Base-by-base conservation (phyloP, 2,113 vertebrate species). In the Phaethon lepturus region DNA sequence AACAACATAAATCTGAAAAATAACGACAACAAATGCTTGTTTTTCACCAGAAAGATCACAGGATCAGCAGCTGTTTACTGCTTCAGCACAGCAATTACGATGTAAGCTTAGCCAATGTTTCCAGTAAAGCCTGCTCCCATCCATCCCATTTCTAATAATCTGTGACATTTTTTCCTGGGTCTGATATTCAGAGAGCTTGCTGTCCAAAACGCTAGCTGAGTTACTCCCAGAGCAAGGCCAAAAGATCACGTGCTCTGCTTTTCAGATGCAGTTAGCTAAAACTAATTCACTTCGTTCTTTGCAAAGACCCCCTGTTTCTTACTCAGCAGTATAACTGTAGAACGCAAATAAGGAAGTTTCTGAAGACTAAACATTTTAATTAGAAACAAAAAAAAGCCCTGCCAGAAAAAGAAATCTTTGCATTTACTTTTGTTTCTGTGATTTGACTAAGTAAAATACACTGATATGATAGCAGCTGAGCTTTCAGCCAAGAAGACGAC, bases 51-150 rank as follows among this genome's bases (percentile, higher is more conserved):
- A 96, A 92, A 93, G 90, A 94, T 92, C 96, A 96, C 74, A 97
- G 88, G 63, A 95, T 92, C 90, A 93, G 93, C 97, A 97, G 97
- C 92, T 97, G 94, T 95, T 97, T 96, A 91, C 93, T 94, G 88
- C 90, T 95, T 87, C 92, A 95, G 81, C 52, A 68, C 52, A 93
- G 74, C 67, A 91, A 95, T 95, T 96, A 91, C 15, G 1, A 81
- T 0, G 22, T 40, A 90, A 85, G 68, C 73, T 93, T 91, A 95
- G 90, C 86, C 95, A 97, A 47, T 50, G 72, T 93, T 98, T 96
- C 95, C 96, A 96, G 93, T 92, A 95, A 97, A 94, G 86, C 62
- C 74, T 92, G 89, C 63, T 95, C 58, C 72, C 52, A 79, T 94
- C 90, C 72, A 82, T 94, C 92, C 35, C 58, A 58, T 93, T 97